Conservation (phyloP, 2,113 vertebrate genomes). For the Octodon degus region DNA sequence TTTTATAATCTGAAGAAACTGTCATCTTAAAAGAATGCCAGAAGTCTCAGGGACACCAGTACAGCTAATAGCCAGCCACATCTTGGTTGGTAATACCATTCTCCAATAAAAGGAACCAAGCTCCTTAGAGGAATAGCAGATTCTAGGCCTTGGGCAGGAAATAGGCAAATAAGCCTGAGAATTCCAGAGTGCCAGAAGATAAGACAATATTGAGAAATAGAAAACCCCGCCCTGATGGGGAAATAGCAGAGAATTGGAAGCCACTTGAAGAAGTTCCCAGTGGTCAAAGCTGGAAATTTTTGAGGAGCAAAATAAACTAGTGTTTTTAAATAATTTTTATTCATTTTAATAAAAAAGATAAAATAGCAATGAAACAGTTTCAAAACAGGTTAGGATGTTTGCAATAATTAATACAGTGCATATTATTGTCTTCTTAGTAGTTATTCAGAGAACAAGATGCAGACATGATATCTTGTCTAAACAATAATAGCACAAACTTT, state of each 20-base stretch:
- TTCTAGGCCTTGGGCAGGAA: background rate
- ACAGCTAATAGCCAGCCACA: background rate
- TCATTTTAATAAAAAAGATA: too few species aligned
- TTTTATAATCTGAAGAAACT: slow-evolving; percentile 18
- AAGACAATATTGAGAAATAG: background rate
- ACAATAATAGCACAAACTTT: too few species aligned
- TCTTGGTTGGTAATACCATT: background rate
- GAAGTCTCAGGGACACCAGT: background rate
- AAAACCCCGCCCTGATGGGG: background rate
- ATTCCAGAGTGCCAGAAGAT: background rate
- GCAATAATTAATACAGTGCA: too few species aligned
- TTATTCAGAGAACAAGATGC: too few species aligned
- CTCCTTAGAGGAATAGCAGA: background rate
- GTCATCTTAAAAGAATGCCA: background rate
- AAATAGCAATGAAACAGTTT: too few species aligned
- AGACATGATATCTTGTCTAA: too few species aligned
- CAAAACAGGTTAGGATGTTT: too few species aligned
- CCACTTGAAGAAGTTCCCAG: background rate
- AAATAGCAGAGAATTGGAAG: background rate
- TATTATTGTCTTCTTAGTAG: too few species aligned
- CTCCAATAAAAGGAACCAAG: too few species aligned
- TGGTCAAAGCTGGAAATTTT: background rate
- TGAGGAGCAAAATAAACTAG: background rate
- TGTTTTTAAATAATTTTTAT: too few species aligned
- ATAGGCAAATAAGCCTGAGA: background rate